Percentiles rank a stretch among this genome's conserved stretches.
Evolutionary conservation across 2,113 vertebrate genomes (phyloP).

Genomic region (Gopherus evgoodei): DNA sequence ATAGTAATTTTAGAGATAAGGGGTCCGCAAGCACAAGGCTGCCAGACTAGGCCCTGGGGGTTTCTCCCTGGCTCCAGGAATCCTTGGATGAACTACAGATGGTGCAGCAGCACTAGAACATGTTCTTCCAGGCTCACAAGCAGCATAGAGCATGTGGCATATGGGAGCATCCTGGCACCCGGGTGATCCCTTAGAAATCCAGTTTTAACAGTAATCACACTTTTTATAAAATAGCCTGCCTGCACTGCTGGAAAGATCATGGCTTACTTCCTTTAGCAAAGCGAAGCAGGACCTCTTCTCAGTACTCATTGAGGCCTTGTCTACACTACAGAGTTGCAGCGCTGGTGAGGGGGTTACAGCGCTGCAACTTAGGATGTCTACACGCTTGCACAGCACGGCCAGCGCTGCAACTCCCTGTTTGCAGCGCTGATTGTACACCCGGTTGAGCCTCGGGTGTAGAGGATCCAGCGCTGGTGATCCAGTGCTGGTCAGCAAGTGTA

Average conservation of each 20-base stretch:
- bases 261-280: background rate
- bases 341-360: no score
- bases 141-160: background rate
- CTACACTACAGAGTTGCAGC: no score
- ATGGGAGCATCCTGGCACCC: accelerated
- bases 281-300: background rate
- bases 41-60: background rate
- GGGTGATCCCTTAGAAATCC: background rate
- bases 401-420: no score
- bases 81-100: background rate
- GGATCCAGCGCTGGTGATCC: no score
- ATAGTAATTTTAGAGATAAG: background rate
- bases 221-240: background rate
- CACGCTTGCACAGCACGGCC: no score
- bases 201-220: background rate
- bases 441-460: no score
- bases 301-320: background rate
- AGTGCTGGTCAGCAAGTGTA: no score
- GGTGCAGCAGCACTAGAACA: background rate
- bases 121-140: background rate
- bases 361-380: no score
- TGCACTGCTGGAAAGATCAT: background rate
- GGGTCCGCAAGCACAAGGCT: background rate
- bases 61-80: accelerated
- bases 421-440: no score